These are phyloP conservation scores for Dascyllus trimaculatus DNA, from an alignment of 2,113 vertebrate species.

Conservation along the genomic window DNA sequence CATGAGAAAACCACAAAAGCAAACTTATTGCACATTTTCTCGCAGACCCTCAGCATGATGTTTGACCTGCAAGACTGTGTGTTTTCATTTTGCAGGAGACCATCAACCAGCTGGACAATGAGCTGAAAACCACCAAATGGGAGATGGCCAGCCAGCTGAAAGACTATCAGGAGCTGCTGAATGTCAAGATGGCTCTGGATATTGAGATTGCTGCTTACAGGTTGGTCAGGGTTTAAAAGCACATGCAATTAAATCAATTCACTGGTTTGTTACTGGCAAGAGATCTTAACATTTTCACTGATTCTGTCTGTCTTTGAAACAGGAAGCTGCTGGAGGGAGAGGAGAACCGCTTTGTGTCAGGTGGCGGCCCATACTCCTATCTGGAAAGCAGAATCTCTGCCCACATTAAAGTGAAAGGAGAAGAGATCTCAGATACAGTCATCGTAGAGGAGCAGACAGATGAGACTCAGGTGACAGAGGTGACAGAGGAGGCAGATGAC, in stretches of 20 bases:
- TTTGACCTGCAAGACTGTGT: neutral
- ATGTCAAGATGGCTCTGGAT: constrained; percentile 97
- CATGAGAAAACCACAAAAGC: neutral
- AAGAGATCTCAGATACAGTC: constrained; percentile 92
- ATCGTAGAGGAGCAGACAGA: constrained; percentile 93
- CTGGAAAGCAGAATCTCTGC: constrained; percentile 84
- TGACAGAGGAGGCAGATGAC: constrained; percentile 90
- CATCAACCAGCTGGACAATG: constrained; percentile 91
- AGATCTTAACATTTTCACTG: neutral
- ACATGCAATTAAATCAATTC: neutral
- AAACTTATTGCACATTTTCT: neutral
- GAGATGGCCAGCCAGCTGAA: constrained; percentile 95
- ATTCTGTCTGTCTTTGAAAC: constrained; percentile 42
- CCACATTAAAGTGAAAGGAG: constrained; percentile 89
- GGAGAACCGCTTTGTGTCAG: constrained; percentile 90
- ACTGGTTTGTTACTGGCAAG: neutral
- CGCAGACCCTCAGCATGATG: neutral
- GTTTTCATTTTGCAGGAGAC: constrained; percentile 84
- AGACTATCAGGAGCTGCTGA: constrained; percentile 96
- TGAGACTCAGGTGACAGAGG: constrained; percentile 93
- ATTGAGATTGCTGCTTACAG: constrained; percentile 97
- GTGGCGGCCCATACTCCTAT: constrained; percentile 87
- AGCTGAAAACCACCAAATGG: constrained; percentile 95
- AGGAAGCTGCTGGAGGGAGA: constrained; percentile 96
- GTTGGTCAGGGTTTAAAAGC: constrained; percentile 72